Evolutionary conservation across 2,888 invertebrate species (phyloP).

Genomic region (Congeria kusceri): DNA sequence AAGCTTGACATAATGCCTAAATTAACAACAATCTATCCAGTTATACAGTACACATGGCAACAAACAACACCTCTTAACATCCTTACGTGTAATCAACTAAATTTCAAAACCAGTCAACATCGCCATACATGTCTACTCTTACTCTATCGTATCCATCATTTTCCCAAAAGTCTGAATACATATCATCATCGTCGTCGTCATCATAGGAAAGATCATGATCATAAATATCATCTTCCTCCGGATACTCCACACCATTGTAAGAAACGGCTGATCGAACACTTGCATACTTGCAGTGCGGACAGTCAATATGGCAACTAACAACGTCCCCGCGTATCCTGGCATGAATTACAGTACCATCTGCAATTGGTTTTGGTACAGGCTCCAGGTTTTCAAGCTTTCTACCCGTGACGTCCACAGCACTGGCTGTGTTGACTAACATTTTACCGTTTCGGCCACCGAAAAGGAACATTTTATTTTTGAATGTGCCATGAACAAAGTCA

Average conservation of each 20-base stretch:
- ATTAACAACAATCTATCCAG: too few relatives aligned
- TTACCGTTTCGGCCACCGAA: slow-evolving; percentile 71
- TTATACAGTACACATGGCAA: too few relatives aligned
- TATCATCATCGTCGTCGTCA: slow-evolving; percentile 61
- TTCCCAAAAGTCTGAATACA: slow-evolving; percentile 64
- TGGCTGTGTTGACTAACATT: slow-evolving; percentile 56
- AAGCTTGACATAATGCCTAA: too few relatives aligned
- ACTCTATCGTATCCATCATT: slow-evolving; percentile 53
- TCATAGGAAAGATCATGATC: slow-evolving; percentile 68
- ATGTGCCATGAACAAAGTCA: slow-evolving; percentile 63
- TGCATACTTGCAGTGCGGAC: slow-evolving; percentile 72
- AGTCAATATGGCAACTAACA: slow-evolving; percentile 72
- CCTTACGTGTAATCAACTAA: too few relatives aligned
- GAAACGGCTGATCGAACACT: slow-evolving; percentile 64
- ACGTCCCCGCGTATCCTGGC: slow-evolving; percentile 68
- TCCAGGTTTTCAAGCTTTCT: slow-evolving; percentile 65
- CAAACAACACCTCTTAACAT: too few relatives aligned
- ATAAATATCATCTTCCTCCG: slow-evolving; percentile 65
- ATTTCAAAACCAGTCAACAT: slow-evolving; percentile 52
- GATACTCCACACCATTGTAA: slow-evolving; percentile 65
- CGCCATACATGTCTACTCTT: slow-evolving; percentile 2
- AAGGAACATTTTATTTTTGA: slow-evolving; percentile 66
- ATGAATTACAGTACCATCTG: slow-evolving; percentile 64
- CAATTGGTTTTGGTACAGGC: slow-evolving; percentile 67
- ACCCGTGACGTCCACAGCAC: slow-evolving; percentile 58